Conservation (phyloP, 2,113 vertebrate genomes). For the Alligator sinensis region DNA sequence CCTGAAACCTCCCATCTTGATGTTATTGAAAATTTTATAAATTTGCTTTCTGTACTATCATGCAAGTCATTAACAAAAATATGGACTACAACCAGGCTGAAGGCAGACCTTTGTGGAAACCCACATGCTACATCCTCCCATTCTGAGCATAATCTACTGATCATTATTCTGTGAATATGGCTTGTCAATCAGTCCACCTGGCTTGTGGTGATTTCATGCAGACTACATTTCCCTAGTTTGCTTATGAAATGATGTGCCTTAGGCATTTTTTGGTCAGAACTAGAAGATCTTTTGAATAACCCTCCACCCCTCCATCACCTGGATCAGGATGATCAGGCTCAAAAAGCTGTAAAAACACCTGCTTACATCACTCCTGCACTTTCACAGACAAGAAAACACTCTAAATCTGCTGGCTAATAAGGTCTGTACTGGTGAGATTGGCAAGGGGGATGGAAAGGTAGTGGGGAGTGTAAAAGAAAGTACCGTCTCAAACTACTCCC, state of each 20-base stretch:
- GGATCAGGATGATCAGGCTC: not conserved
- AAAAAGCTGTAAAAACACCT: not conserved
- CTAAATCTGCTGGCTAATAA: not conserved
- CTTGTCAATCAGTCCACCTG: no score
- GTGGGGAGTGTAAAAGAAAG: not conserved
- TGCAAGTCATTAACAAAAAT: no score
- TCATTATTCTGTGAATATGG: no score
- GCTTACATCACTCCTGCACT: not conserved
- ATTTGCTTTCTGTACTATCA: no score
- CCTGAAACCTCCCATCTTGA: no score
- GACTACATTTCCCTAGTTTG: not conserved
- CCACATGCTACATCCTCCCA: no score
- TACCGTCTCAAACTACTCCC: not conserved
- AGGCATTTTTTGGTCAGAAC: not conserved
- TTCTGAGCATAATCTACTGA: no score
- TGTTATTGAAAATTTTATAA: no score
- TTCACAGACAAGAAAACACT: fast-evolving
- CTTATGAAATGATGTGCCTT: not conserved
- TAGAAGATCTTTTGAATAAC: not conserved
- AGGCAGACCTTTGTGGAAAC: no score
- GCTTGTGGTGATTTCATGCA: no score
- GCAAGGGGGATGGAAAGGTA: not conserved
- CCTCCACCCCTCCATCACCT: not conserved
- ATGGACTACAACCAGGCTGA: no score
- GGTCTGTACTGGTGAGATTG: not conserved